phyloP scores from a whole-genome alignment of 2,797 vertebrate genomes.

The Percopsis omiscomaycus region DNA sequence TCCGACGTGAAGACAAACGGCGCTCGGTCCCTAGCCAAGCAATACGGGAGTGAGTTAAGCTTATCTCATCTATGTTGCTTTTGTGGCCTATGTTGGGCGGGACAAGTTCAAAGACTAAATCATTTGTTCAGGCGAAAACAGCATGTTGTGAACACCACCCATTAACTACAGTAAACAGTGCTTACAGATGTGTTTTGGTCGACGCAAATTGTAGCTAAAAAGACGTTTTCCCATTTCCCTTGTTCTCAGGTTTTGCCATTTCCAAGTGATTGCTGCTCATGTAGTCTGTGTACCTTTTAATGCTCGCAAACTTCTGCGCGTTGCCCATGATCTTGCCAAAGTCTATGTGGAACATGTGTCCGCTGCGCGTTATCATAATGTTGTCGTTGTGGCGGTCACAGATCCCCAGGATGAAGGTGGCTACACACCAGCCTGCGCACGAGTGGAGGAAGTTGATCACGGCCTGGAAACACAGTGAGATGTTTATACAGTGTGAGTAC shows the following conservation, averaged over 20 bases:
- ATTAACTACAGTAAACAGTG: too few relatives aligned
- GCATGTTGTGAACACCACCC: too few relatives aligned
- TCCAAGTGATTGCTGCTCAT: background rate
- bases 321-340: conserved; percentile 95
- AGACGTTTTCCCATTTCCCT: too few relatives aligned
- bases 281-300: conserved; percentile 79
- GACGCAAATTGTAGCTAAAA: too few relatives aligned
- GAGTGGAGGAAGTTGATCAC: conserved; percentile 96
- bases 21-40: conserved; percentile 79
- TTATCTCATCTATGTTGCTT: background rate
- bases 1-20: conserved; percentile 92
- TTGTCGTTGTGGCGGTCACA: conserved; percentile 97
- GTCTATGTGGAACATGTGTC: conserved; percentile 98
- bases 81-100: background rate
- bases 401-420: conserved; percentile 93
- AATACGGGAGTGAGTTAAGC: conserved; percentile 1
- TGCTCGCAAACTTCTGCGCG: conserved; percentile 88
- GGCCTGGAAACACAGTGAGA: conserved; percentile 71
- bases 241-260: background rate
- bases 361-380: conserved; percentile 93
- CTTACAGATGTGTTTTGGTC: too few relatives aligned
- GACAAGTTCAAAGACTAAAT: too few relatives aligned
- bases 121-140: too few relatives aligned
- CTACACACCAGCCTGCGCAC: conserved; percentile 93
- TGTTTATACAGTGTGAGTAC: background rate